Conservation (phyloP, 2,888 invertebrate species). For the Sphaeridia pumilis region DNA sequence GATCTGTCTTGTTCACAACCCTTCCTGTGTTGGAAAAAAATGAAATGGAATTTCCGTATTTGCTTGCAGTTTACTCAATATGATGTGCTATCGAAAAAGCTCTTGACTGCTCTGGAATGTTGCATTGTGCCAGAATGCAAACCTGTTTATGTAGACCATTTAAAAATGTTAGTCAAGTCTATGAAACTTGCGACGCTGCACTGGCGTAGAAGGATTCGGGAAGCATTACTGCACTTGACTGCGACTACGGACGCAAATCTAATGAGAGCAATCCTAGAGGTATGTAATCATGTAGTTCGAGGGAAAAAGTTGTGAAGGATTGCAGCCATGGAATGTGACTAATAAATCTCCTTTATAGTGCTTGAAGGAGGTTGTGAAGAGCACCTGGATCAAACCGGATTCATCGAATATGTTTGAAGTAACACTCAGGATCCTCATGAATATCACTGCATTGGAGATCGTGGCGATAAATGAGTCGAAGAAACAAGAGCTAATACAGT, state of each 20-base stretch:
- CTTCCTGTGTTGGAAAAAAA: no score
- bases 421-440: conserved; percentile 19
- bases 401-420: conserved; percentile 18
- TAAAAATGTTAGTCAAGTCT: conserved; percentile 11
- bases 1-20: no score
- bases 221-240: conserved; percentile 16
- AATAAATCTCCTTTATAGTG: conserved; percentile 12
- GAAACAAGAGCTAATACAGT: conserved; percentile 1
- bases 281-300: no score
- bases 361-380: conserved; percentile 13
- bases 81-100: conserved; percentile 20
- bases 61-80: conserved; percentile 23
- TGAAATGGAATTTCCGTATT: no score
- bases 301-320: no score
- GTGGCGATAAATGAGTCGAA: not conserved
- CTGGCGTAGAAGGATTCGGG: conserved; percentile 20
- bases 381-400: conserved; percentile 25
- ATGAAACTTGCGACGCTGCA: conserved; percentile 22
- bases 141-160: conserved; percentile 19
- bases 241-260: conserved; percentile 12
- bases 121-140: conserved; percentile 12
- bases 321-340: not conserved
- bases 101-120: conserved; percentile 23
- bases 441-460: conserved; percentile 12
- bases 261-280: conserved; percentile 21